phyloP scores from a whole-genome alignment of 2,797 vertebrate species.

The Spheniscus humboldti region DNA sequence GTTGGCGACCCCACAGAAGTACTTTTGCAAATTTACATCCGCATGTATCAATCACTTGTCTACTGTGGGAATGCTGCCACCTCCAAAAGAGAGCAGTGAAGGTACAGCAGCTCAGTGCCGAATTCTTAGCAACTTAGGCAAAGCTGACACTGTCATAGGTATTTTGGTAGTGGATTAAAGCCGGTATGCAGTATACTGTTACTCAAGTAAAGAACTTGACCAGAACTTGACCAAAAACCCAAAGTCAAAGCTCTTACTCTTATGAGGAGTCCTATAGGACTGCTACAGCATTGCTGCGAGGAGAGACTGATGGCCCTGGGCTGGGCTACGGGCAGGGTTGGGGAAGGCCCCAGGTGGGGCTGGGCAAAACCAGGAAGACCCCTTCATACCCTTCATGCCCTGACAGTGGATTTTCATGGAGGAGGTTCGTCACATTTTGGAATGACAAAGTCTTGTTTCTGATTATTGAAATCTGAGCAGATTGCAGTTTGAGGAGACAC shows the following conservation, averaged over 20 bases:
- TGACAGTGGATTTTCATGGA: neutral
- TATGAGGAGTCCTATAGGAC: neutral
- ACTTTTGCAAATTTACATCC: neutral
- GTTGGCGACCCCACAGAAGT: neutral
- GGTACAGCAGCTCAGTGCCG: neutral
- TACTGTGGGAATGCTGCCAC: neutral
- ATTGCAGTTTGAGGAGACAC: neutral
- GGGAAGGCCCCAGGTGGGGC: neutral
- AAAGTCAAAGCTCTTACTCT: neutral
- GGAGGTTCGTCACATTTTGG: neutral
- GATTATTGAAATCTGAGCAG: neutral
- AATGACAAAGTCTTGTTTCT: neutral
- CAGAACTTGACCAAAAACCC: neutral
- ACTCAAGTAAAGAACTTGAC: neutral
- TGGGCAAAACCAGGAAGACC: neutral
- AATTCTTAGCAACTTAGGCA: neutral
- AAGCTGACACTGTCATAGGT: neutral
- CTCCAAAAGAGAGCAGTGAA: neutral
- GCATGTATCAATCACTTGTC: neutral
- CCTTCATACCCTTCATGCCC: neutral
- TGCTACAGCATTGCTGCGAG: accelerated
- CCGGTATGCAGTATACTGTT: accelerated
- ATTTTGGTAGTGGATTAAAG: neutral
- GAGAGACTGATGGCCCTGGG: neutral
- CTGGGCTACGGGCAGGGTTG: neutral